Evolutionary conservation across 2,888 invertebrate species (phyloP), one percentile per base, ranked within the genome.

Genomic region (Buathra laborator): DNA sequence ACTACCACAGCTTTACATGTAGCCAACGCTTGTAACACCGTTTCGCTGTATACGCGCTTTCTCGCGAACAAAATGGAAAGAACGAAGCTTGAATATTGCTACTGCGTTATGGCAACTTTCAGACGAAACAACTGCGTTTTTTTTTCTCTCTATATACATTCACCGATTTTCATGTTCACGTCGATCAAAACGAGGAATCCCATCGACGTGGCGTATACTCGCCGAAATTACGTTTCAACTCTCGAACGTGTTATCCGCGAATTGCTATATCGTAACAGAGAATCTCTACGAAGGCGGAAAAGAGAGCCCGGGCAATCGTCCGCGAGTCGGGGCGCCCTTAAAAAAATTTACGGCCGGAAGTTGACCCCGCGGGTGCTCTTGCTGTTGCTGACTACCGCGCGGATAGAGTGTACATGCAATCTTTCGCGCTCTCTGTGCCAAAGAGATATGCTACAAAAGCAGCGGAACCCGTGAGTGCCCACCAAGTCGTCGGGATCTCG

Each of bases 271-370:
- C 78, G 24, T 5, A 16, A 0, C 6, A n/a, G 5, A 4, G 1
- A 71, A 72, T 71, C 77, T 46, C 46, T 64, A 7, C 19, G 7
- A 46, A 68, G 59, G 64, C 44, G 81, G 71, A 72, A 78, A 81
- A 72, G 72, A 64, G 44, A 67, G 56, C 53, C 37, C 9, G 29
- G 16, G 37, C 56, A 12, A 19, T 48, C 59, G 62, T 53, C 44
- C 71, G 71, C 76, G 44, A 62, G 37, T 19, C 85, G 89, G 86
- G 89, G 87, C 90, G 87, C 89, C 91, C 90, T 91, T 90, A 88
- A 89, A 89, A 88, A 84, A 53, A 80, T 89, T 92, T 91, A 91
- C 88, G 90, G 88, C 89, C 92, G 92, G 92, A 92, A 92, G 91
- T 92, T 86, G 90, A 90, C 89, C 89, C 89, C 82, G 83, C 83